Evolutionary conservation across 35 echinoderm and acorn worm species (phyloP).

Genomic region (Acanthaster planci): DNA sequence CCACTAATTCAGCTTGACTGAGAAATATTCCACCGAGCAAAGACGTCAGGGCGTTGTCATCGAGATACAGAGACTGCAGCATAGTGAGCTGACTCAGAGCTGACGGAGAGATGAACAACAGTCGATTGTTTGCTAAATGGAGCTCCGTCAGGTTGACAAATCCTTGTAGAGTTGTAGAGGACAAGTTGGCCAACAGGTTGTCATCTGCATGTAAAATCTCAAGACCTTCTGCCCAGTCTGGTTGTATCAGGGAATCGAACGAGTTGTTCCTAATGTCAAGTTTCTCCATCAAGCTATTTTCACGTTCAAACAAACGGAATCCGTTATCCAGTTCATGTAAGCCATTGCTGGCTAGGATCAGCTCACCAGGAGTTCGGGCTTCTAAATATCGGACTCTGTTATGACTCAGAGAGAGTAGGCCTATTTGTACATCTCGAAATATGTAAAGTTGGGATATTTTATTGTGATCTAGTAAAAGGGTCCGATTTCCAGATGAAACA

Average conservation of each 20-base stretch:
- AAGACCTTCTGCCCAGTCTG: not conserved
- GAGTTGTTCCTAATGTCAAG: not conserved
- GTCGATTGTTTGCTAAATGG: not conserved
- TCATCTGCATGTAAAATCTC: not conserved
- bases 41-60: not conserved
- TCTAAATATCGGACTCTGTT: not conserved
- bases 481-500: not conserved
- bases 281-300: not conserved
- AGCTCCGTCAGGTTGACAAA: not conserved
- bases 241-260: constrained; percentile 8
- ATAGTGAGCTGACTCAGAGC: not conserved
- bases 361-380: not conserved
- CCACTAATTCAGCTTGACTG: not conserved
- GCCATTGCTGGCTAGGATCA: not conserved
- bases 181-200: constrained; percentile 7
- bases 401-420: not conserved
- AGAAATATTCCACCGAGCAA: not conserved
- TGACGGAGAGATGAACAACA: not conserved
- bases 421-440: not conserved
- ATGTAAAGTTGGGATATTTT: not conserved
- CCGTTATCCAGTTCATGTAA: not conserved
- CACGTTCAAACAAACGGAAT: not conserved
- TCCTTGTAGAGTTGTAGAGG: constrained; percentile 2
- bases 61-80: constrained; percentile 18
- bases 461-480: constrained; percentile 16